Evolutionary conservation across 1,140 invertebrate species (phyloP), one percentile per base, ranked within the genome.

Genomic region (Anagrus nilaparvatae): DNA sequence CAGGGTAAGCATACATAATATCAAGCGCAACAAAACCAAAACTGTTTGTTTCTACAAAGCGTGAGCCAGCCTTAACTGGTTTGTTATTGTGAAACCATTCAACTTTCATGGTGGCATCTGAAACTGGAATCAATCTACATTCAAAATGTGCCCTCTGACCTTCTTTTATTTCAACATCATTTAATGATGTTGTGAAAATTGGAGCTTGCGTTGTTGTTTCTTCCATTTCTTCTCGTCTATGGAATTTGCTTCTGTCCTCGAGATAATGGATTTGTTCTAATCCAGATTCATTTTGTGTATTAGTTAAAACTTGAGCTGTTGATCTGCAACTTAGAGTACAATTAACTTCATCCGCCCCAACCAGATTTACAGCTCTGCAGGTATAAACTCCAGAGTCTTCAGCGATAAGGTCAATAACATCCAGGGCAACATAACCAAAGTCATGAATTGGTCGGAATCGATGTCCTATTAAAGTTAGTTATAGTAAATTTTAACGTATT

Each of bases 71-170:
- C 63, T 91, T 91, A 0, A 93, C 69, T 1, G 87, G 84, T 47
- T 79, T 71, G 55, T 88, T 91, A 60, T 97, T 93, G 48, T 93
- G 89, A 70, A 89, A 96, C 96, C 96, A 99, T 71, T 97, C 89
- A 0, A 99, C 91, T 63, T 87, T 90, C 84, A 99, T 87, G 1
- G 87, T 88, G 1, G 88, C 77, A 71, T 99, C 95, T 27, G 92
- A 95, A 16, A 97, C 87, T 7, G 96, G 96, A 52, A 96, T 91
- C 9, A 99, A 65, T 24, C 92, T 80, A 55, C 87, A 93, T 65
- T 97, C 95, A 58, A 97, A 97, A 57, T 97, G 93, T 19, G 91
- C 91, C 34, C 90, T 70, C 60, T 98, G 89, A 14, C 90, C 90
- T 73, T 99, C 96, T 59, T 87, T 87, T 40, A 98, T 86, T 55